Evolutionary conservation across 2,888 invertebrate species (phyloP), one percentile per base, ranked within the genome.

Genomic region (Exephanes ischioxanthus): DNA sequence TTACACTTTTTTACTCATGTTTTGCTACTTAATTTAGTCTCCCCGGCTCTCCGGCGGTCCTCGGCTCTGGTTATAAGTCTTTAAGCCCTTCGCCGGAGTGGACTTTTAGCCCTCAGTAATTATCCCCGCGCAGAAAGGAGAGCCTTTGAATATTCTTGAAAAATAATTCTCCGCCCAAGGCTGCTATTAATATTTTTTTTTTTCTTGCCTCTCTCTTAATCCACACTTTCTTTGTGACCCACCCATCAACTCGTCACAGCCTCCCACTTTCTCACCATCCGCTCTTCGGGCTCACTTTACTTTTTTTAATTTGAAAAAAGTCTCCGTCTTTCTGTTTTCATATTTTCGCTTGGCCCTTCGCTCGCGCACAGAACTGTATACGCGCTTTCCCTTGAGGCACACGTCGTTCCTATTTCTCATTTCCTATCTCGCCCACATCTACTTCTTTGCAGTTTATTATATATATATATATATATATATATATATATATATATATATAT

Each of bases 101-200:
- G 85, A 66, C 85, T 86, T 86, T 79, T n/a, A 77, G 86, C 55
- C 73, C 66, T 73, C 76, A 83, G 86, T 90, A 90, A 90, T 90
- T 90, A 90, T 85, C 81, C 72, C 68, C 82, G 86, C 82, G 87
- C 87, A 86, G 14, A 45, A 45, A 87, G 86, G 79, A 81, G 72
- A 79, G 83, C 89, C 63, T 90, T 87, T 88, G 90, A 61, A 80
- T 67, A 90, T 89, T 87, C 82, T 76, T 30, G 80, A 87, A 90
- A 90, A 90, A 89, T 90, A 89, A 90, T 6, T 37, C 67, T 77
- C 53, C 9, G 30, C 6, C 30, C 19, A 33, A 22, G 66, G 14
- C 51, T 16, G 30, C 14, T 33, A 48, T 51, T 51, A 11, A 51
- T n/a, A n/a, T n/a, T 51, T 70, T 70, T 70, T 51, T 48, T 26